Percentiles rank a stretch among this genome's conserved stretches.
Evolutionary conservation across 2,797 vertebrate species (phyloP).

Genomic region (Ptychobarbus kaznakovi): DNA sequence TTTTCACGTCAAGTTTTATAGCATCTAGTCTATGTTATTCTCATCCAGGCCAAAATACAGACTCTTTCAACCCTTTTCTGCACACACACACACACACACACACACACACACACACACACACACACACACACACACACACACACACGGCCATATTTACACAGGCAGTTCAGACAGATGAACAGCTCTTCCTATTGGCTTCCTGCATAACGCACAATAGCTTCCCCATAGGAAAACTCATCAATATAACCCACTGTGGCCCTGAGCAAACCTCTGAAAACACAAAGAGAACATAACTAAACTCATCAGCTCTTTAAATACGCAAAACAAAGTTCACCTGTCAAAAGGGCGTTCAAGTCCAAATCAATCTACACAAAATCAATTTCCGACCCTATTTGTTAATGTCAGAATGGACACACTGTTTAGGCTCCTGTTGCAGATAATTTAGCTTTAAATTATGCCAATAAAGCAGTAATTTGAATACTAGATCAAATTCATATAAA

Average conservation of each 20-base stretch:
- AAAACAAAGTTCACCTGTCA: not conserved
- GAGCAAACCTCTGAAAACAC: conserved; percentile 29
- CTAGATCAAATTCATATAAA: not conserved
- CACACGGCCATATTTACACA: conserved; percentile 55
- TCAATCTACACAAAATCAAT: not conserved
- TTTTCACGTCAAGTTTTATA: not conserved
- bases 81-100: not conserved
- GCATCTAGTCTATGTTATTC: not conserved
- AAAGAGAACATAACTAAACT: conserved; percentile 6
- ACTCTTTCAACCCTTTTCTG: not conserved
- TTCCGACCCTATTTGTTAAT: not conserved
- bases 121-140: too few species aligned
- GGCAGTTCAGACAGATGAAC: conserved; percentile 47
- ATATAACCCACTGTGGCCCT: conserved; percentile 37
- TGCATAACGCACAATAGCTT: conserved; percentile 60
- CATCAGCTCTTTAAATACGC: not conserved
- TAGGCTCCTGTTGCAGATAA: not conserved
- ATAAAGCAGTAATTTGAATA: not conserved
- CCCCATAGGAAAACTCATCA: conserved; percentile 57
- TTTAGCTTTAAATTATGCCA: not conserved
- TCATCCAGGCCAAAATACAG: not conserved
- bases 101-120: not conserved
- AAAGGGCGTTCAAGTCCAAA: not conserved
- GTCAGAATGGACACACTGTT: not conserved
- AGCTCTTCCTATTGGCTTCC: conserved; percentile 62